Percentiles rank a stretch among this genome's conserved stretches.
Conservation (phyloP, 2,888 invertebrate species). For the Petrophora chlorosata region DNA sequence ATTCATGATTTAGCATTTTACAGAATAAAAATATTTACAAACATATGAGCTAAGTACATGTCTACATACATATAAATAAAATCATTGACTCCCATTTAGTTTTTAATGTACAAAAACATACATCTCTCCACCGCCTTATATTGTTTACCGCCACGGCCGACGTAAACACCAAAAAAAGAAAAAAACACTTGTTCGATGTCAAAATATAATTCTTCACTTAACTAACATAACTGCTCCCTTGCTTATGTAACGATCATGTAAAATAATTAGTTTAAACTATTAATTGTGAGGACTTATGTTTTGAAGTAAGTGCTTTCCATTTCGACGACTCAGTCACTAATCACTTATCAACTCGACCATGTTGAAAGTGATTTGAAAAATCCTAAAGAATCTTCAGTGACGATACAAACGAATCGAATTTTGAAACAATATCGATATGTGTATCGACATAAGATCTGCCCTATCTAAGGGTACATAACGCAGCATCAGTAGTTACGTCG, state of each 20-base stretch:
- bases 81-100: conserved; percentile 80
- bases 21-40: conserved; percentile 82
- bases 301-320: background rate
- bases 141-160: conserved; percentile 54
- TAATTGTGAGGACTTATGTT: background rate
- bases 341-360: no score
- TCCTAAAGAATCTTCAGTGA: background rate
- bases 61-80: conserved; percentile 82
- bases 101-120: conserved; percentile 75
- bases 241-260: background rate
- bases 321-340: no score
- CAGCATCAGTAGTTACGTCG: conserved; percentile 54
- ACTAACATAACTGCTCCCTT: conserved; percentile 9
- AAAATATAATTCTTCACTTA: conserved; percentile 1
- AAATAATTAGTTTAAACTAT: background rate
- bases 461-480: background rate
- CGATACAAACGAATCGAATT: background rate
- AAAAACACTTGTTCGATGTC: background rate
- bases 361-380: no score
- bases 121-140: conserved; percentile 53
- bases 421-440: background rate
- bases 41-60: conserved; percentile 77
- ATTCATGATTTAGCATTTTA: conserved; percentile 83
- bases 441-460: no score
- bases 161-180: conserved; percentile 50